Conservation (phyloP, 1,140 invertebrate genomes). For the Platyscapa corneri region DNA sequence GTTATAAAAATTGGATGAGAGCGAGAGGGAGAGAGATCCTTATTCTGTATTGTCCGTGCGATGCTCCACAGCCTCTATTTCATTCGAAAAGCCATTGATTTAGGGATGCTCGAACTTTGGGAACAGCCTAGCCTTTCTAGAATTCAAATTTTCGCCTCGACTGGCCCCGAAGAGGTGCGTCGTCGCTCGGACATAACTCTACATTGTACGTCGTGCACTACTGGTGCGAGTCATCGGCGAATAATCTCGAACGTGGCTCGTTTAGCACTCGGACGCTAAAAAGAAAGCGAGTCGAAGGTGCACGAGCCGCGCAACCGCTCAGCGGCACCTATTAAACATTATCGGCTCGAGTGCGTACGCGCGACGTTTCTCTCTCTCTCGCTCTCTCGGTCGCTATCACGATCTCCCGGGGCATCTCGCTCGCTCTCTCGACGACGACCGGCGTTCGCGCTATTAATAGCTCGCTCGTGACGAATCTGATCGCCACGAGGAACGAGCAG, state of each 20-base stretch:
- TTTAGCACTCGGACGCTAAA: too few relatives aligned
- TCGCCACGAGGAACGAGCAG: conserved; percentile 30
- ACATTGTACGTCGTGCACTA: too few relatives aligned
- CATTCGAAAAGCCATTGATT: not conserved
- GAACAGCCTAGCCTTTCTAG: too few relatives aligned
- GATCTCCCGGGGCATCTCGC: not conserved
- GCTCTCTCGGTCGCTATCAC: not conserved
- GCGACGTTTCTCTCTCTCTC: not conserved
- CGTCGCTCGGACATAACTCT: too few relatives aligned
- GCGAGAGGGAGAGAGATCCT: not conserved
- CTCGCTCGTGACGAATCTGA: conserved; percentile 48
- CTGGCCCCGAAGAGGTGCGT: too few relatives aligned
- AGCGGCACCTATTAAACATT: conserved; percentile 26
- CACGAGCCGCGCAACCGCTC: too few relatives aligned
- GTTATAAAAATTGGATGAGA: conserved; percentile 48
- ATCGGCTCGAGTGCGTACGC: not conserved
- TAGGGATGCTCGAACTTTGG: too few relatives aligned
- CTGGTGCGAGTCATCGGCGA: too few relatives aligned
- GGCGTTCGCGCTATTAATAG: conserved; percentile 42
- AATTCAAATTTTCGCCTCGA: too few relatives aligned
- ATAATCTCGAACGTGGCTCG: too few relatives aligned
- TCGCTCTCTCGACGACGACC: not conserved
- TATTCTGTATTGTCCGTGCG: not conserved
- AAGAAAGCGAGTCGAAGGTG: too few relatives aligned
- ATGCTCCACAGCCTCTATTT: not conserved